Evolutionary conservation across 1,140 invertebrate genomes (phyloP).

Genomic region (Aphidius ervi): DNA sequence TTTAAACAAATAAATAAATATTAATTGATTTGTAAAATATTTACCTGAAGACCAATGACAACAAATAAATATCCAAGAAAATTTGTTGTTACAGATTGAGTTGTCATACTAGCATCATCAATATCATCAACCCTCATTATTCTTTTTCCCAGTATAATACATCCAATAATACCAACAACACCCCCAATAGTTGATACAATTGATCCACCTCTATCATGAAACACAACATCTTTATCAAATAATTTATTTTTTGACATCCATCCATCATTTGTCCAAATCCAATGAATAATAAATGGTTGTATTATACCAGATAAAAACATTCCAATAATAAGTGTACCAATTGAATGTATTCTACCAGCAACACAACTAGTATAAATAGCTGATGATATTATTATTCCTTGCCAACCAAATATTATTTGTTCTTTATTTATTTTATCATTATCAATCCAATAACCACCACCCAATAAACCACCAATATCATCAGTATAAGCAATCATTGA

Average conservation of each 20-base stretch:
- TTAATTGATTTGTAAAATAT: background rate
- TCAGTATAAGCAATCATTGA: conserved; percentile 31
- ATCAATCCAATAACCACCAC: conserved; percentile 30
- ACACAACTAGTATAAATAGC: conserved; percentile 31
- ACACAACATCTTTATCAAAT: conserved; percentile 12
- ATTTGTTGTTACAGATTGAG: conserved; percentile 24
- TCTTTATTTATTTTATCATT: conserved; percentile 27
- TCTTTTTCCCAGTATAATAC: conserved; percentile 30
- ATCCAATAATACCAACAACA: conserved; percentile 32
- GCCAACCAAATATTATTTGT: conserved; percentile 32
- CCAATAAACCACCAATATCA: conserved; percentile 24
- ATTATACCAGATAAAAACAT: conserved; percentile 26
- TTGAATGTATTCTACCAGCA: conserved; percentile 31
- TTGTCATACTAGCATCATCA: conserved; percentile 30
- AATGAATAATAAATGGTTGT: conserved; percentile 37
- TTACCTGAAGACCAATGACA: conserved; percentile 36
- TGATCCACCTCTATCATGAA: conserved; percentile 29
- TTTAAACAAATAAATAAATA: background rate
- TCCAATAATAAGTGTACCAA: conserved; percentile 27
- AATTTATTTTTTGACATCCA: conserved; percentile 32
- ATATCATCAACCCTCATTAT: conserved; percentile 30
- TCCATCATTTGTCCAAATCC: conserved; percentile 31
- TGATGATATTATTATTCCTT: conserved; percentile 28
- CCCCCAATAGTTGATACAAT: conserved; percentile 33
- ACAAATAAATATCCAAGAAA: conserved; percentile 34